Conservation (phyloP, 2,113 vertebrate genomes). For the Pholis gunnellus region DNA sequence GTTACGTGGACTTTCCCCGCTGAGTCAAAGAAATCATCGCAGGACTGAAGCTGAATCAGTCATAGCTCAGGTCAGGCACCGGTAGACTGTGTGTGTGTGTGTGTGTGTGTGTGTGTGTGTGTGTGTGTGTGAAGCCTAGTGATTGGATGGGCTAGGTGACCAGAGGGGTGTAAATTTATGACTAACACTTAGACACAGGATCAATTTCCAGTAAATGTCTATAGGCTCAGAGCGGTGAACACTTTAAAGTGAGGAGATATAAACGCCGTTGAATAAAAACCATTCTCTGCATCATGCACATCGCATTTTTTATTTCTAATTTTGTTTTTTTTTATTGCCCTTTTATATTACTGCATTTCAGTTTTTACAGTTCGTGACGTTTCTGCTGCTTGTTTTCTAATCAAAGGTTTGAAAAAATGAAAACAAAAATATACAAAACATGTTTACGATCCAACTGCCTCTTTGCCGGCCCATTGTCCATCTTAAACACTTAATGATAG, state of each 20-base stretch:
- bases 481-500: background rate
- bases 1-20: conserved; percentile 49
- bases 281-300: conserved; percentile 17
- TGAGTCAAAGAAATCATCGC: conserved; percentile 54
- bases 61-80: conserved; percentile 40
- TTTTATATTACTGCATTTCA: conserved; percentile 18
- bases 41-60: conserved; percentile 54
- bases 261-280: conserved; percentile 40
- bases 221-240: conserved; percentile 63
- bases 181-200: conserved; percentile 80
- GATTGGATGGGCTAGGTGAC: conserved; percentile 37
- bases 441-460: background rate
- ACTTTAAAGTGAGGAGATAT: conserved; percentile 54
- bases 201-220: conserved; percentile 81
- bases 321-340: background rate
- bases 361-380: background rate
- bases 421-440: background rate
- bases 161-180: conserved; percentile 79
- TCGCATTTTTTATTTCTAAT: conserved; percentile 12
- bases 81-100: conserved; percentile 17
- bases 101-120: conserved; percentile 16
- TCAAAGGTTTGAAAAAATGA: conserved; percentile 5
- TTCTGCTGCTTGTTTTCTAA: background rate
- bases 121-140: conserved; percentile 6
- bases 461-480: background rate